Base-by-base conservation (phyloP, 2,888 invertebrate species). In the Frankliniella intonsa region DNA sequence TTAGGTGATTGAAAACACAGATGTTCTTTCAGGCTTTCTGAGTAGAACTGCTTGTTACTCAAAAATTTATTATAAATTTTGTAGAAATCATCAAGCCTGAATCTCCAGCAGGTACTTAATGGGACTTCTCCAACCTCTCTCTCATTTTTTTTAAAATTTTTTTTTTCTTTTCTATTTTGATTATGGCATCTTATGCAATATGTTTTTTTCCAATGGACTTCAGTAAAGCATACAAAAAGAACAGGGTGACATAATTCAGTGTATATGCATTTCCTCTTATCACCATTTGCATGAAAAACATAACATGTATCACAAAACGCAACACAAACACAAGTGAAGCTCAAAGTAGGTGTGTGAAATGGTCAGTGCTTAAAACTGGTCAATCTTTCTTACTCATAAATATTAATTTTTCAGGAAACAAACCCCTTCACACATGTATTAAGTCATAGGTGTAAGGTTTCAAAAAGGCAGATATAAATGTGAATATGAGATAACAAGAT, bases 401-500 rank as follows among this genome's bases (percentile, higher is more conserved):
- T 25, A 76, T 76, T 8, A 22, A 22, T 25, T 76, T 76, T 25
- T 7, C 69, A 76, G 69, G 69, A 22, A 22, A 76, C 69, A 11
- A 25, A 25, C 69, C 69, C 69, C 12, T 25, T n/a, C 12, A 76
- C 25, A 76, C 22, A 25, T 22, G 25, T 25, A 76, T 12, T 25
- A 76, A 55, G 55, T 19, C 55, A 55, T 19, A 7, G 14, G 55
- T 55, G 55, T 19, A 55, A 55, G 19, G 12, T 55, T 38, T 38
- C 5, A 38, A 76, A 76, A 76, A 76, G 22, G n/a, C 25, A 22
- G 69, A 25, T 76, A 76, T 25, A 76, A 76, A 76, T 76, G 69
- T 25, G 25, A 76, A 76, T 76, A 76, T 76, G 25, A 76, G 25
- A 76, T 25, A 76, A 76, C 69, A 76, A 76, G 69, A 76, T 76